A percentile compares a stretch with the other conserved stretches of the same genome.
Evolutionary conservation across 2,797 vertebrate genomes (phyloP).

Genomic region (Bovichtus diacanthus): DNA sequence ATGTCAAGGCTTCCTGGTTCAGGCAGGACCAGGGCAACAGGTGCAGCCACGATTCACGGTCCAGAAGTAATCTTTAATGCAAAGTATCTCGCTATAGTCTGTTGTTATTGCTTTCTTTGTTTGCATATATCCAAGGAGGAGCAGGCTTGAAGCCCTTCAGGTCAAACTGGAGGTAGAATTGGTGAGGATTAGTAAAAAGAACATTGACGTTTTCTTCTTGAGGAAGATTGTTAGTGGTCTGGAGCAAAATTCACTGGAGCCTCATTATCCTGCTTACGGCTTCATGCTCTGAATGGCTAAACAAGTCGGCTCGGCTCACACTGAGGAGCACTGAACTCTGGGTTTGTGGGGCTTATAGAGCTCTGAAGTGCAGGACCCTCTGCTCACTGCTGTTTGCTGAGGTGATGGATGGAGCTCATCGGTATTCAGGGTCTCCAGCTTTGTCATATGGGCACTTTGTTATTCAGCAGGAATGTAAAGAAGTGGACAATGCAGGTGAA

Average conservation of each 20-base stretch:
- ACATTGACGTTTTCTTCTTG: conserved; percentile 36
- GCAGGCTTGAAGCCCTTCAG: neutral
- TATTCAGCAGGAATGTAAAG: conserved; percentile 31
- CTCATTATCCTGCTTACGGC: conserved; percentile 61
- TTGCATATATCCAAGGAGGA: neutral
- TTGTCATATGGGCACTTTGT: conserved; percentile 31
- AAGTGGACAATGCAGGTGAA: conserved; percentile 46
- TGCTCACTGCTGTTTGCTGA: conserved; percentile 45
- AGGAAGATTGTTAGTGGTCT: conserved; percentile 48
- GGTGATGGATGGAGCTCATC: conserved; percentile 72
- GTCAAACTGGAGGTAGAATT: conserved; percentile 14
- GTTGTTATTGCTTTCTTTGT: neutral
- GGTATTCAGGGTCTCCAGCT: conserved; percentile 60
- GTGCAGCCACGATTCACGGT: too few relatives aligned
- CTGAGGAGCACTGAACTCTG: conserved; percentile 51
- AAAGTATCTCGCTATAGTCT: neutral
- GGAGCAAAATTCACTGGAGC: conserved; percentile 43
- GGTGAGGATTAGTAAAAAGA: conserved; percentile 48
- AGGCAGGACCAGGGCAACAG: too few relatives aligned
- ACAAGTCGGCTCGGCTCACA: neutral
- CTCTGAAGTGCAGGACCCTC: conserved; percentile 58
- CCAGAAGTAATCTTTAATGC: too few relatives aligned
- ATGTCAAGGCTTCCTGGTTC: too few relatives aligned
- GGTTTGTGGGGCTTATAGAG: conserved; percentile 22
- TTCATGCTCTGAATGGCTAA: conserved; percentile 47